Percentiles rank a stretch among this genome's conserved stretches.
These are phyloP conservation scores for Clinocottus analis DNA, from an alignment of 2,113 vertebrate species.

Conservation along the genomic window DNA sequence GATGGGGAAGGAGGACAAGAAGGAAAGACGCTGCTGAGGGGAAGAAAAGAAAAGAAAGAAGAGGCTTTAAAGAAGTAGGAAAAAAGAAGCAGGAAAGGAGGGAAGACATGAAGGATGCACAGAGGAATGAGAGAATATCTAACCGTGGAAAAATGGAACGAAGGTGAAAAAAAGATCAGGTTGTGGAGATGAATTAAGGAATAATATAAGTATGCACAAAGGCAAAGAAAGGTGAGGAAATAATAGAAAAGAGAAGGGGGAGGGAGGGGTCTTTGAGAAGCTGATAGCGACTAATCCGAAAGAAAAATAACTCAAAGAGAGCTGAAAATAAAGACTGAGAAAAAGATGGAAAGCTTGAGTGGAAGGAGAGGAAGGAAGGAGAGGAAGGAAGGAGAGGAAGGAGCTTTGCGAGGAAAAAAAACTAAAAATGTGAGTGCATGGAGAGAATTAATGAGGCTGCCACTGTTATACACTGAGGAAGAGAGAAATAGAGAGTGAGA, in stretches of 20 bases:
- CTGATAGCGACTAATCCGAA: constrained; percentile 24
- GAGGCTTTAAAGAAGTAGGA: neutral
- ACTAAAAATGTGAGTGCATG: too few relatives aligned
- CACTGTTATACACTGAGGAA: neutral
- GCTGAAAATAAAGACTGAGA: constrained; percentile 39
- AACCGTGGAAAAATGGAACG: neutral
- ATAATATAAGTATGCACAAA: constrained; percentile 1
- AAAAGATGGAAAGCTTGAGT: too few relatives aligned
- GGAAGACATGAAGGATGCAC: neutral
- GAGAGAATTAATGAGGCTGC: constrained; percentile 20
- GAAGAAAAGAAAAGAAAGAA: neutral
- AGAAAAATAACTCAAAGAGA: neutral
- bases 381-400: too few relatives aligned
- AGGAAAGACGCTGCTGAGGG: neutral
- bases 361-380: too few relatives aligned
- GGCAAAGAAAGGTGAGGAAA: neutral
- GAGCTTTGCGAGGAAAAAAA: neutral
- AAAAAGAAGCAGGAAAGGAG: neutral
- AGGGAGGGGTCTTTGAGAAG: constrained; percentile 10
- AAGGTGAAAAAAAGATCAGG: neutral
- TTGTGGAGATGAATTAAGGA: neutral
- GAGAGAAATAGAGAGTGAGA: neutral
- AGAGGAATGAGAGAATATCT: neutral
- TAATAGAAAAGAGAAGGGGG: neutral
- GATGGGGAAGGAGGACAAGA: neutral